Percentiles rank a stretch among this genome's conserved stretches.
phyloP scores from a whole-genome alignment of 2,888 invertebrate species.

The Platycheirus rosarum region DNA sequence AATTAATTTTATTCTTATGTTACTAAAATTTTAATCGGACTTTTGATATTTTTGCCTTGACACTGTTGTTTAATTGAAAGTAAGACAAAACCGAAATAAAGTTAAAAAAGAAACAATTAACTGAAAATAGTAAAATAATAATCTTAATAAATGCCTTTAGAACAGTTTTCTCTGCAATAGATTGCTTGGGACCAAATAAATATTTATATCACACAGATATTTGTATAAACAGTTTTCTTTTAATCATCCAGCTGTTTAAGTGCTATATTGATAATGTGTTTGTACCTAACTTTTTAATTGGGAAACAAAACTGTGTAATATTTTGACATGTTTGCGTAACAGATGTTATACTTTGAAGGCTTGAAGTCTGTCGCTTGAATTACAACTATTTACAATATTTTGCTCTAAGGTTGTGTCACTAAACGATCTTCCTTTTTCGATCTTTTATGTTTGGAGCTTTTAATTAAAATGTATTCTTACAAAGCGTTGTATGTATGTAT shows the following conservation, averaged over 20 bases:
- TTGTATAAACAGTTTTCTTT: conserved; percentile 6
- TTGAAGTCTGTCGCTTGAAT: no score
- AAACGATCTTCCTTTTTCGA: no score
- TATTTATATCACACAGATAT: conserved; percentile 7
- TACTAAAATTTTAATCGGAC: conserved; percentile 18
- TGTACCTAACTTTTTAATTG: not conserved
- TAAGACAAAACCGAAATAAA: conserved; percentile 20
- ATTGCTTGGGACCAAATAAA: conserved; percentile 67
- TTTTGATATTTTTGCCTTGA: not conserved
- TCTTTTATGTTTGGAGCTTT: no score
- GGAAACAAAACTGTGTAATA: not conserved
- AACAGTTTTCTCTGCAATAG: conserved; percentile 56
- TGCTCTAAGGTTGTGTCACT: no score
- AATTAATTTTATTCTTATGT: conserved; percentile 15
- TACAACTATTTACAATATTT: no score
- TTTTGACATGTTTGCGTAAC: not conserved
- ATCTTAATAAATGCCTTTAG: conserved; percentile 26
- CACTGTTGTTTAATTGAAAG: not conserved
- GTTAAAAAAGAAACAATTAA: not conserved
- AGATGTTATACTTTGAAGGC: not conserved
- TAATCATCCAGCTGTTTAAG: not conserved
- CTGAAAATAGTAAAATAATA: conserved; percentile 16
- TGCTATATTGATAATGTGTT: not conserved
- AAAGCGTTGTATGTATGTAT: no score
- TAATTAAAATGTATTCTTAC: no score